phyloP scores from a whole-genome alignment of 2,797 vertebrate species.

The Phataginus tricuspis region DNA sequence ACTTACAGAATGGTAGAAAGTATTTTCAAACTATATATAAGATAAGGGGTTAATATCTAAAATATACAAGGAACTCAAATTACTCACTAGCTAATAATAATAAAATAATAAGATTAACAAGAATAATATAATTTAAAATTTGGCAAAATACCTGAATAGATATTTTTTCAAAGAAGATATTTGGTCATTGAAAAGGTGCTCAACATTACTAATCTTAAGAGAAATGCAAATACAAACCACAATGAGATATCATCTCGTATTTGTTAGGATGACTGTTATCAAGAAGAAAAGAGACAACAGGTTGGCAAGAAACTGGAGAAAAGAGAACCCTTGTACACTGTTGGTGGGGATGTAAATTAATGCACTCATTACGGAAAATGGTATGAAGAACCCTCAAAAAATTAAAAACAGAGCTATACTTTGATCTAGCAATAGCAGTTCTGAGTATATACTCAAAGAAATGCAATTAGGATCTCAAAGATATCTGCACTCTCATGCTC shows the following conservation, averaged over 20 bases:
- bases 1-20: background rate
- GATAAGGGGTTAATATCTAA: background rate
- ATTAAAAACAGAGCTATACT: background rate
- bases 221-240: background rate
- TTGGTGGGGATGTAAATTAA: background rate
- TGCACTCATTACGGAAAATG: no score
- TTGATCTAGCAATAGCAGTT: background rate
- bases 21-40: background rate
- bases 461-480: background rate
- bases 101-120: no score
- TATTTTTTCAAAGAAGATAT: background rate
- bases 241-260: background rate
- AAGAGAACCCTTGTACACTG: background rate
- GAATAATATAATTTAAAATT: background rate
- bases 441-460: background rate
- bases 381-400: background rate
- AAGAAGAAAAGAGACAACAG: background rate
- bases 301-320: background rate
- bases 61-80: background rate
- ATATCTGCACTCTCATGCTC: background rate
- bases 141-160: background rate
- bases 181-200: background rate
- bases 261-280: background rate
- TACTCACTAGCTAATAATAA: background rate
- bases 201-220: background rate